These are phyloP conservation scores for Leiothrix lutea DNA, from an alignment of 2,113 vertebrate genomes.

Conservation along the genomic window DNA sequence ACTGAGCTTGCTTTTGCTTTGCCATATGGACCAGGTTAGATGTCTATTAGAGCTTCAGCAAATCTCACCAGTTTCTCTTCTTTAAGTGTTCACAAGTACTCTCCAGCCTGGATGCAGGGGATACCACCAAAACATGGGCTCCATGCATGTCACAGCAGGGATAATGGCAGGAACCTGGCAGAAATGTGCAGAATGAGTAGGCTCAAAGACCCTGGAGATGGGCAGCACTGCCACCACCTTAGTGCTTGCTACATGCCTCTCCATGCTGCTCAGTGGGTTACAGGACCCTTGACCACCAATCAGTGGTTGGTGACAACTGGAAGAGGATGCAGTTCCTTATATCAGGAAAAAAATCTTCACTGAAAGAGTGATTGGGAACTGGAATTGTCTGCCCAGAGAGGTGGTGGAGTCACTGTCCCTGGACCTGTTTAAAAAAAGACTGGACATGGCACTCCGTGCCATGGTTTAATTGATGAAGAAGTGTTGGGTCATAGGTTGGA, in stretches of 20 bases:
- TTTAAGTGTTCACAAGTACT: not conserved
- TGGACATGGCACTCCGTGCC: not conserved
- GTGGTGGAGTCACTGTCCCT: not conserved
- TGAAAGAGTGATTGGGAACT: not conserved
- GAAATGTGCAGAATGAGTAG: not conserved
- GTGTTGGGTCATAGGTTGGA: not conserved
- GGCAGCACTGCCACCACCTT: not conserved
- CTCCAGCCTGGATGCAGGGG: not conserved
- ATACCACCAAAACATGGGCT: not conserved
- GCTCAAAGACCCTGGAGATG: not conserved
- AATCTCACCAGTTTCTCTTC: not conserved
- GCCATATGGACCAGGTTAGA: not conserved
- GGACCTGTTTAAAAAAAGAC: not conserved
- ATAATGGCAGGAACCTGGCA: not conserved
- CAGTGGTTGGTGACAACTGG: not conserved
- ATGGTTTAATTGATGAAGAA: not conserved
- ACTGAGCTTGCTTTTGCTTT: not conserved
- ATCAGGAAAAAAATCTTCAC: not conserved
- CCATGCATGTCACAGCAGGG: not conserved
- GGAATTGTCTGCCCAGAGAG: not conserved
- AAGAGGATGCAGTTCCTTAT: not conserved
- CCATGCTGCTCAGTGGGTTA: rapidly evolving
- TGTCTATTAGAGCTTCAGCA: not conserved
- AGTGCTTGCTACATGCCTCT: not conserved
- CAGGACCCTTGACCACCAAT: not conserved